Conservation (phyloP, 2,113 vertebrate genomes). For the Ascaphus truei region DNA sequence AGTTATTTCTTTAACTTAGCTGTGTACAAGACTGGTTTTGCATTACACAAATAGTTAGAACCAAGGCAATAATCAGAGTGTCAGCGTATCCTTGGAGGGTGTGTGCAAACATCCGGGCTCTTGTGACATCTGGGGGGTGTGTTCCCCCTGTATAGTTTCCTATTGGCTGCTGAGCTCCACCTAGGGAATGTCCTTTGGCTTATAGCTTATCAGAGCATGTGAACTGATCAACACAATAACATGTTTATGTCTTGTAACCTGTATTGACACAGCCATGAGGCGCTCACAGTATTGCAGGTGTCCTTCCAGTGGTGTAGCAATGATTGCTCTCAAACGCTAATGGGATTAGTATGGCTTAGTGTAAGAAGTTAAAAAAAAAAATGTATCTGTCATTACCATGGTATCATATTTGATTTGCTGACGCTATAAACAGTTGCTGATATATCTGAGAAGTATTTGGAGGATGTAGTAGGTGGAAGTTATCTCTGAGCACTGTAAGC, state of each 20-base stretch:
- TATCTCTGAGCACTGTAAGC: too few species aligned
- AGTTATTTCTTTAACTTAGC: not conserved
- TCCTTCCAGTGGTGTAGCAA: not conserved
- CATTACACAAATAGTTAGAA: too few species aligned
- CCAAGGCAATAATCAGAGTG: not conserved
- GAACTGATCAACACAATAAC: slow-evolving; percentile 1
- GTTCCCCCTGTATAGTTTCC: not conserved
- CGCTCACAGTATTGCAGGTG: not conserved
- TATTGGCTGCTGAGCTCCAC: not conserved
- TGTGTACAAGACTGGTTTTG: not conserved
- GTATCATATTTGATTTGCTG: too few species aligned
- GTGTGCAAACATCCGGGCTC: not conserved
- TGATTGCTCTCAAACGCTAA: too few species aligned
- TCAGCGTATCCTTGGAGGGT: not conserved
- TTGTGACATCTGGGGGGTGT: not conserved
- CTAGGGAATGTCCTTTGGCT: not conserved
- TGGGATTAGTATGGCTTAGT: too few species aligned
- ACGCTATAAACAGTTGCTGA: too few species aligned
- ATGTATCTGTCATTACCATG: too few species aligned
- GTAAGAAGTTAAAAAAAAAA: too few species aligned
- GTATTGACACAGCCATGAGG: slow-evolving; percentile 5
- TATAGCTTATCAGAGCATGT: not conserved
- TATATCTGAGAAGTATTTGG: too few species aligned
- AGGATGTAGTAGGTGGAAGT: too few species aligned
- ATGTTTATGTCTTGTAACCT: not conserved